Percentiles rank a stretch among this genome's conserved stretches.
phyloP scores from a whole-genome alignment of 2,113 vertebrate genomes.

The Toxostoma redivivum region DNA sequence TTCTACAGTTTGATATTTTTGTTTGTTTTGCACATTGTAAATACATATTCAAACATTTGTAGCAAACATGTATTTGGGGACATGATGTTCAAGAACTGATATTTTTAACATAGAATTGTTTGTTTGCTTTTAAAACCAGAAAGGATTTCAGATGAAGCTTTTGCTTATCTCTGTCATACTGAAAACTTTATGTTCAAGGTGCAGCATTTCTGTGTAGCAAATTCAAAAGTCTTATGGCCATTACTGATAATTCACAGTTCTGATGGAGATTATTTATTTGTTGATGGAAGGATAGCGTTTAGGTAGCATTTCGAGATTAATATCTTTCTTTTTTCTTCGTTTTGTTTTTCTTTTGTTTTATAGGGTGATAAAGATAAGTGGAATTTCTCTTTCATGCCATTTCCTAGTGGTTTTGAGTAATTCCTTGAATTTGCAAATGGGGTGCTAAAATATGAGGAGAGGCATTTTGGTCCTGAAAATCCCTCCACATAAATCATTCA shows the following conservation, averaged over 20 bases:
- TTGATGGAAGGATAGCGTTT: not conserved
- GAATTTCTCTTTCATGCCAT: not conserved
- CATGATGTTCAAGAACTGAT: not conserved
- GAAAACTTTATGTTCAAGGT: not conserved
- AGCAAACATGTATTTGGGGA: not conserved
- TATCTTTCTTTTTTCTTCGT: not conserved
- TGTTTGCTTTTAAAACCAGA: not conserved
- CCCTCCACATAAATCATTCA: fast-evolving
- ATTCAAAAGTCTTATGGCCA: not conserved
- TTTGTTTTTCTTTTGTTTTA: not conserved
- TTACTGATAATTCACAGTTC: not conserved
- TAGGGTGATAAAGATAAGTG: not conserved
- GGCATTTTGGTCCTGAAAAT: not conserved
- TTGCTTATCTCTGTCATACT: not conserved
- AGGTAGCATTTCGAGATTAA: not conserved
- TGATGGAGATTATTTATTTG: not conserved
- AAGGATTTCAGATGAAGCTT: not conserved
- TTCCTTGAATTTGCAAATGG: not conserved
- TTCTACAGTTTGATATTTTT: not conserved
- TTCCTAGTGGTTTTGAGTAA: not conserved
- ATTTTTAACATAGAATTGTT: not conserved
- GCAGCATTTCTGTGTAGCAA: not conserved
- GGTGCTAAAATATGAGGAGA: not conserved
- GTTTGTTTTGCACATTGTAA: not conserved
- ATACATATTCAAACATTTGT: not conserved